A percentile compares a stretch with the other conserved stretches of the same genome.
Conservation (phyloP, 92 coral and sea anemone genomes). For the Phenganax subtilis region DNA sequence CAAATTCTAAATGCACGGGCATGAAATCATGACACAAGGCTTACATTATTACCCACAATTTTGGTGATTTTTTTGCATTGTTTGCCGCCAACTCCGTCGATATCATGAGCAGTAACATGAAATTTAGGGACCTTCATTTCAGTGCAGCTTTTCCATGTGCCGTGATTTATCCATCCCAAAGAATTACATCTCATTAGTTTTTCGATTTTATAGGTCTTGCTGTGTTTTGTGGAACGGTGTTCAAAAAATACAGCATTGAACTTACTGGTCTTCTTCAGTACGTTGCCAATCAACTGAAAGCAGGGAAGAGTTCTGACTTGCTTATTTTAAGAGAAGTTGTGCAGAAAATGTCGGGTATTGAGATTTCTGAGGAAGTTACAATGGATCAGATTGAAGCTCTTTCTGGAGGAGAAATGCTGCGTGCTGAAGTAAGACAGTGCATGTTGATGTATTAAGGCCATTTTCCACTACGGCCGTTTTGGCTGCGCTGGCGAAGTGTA, state of each 20-base stretch:
- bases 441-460: no score
- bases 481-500: no score
- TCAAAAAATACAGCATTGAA: slow-evolving; percentile 87
- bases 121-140: background rate
- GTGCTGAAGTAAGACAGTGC: slow-evolving; percentile 66
- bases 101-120: no score
- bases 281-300: slow-evolving; percentile 89
- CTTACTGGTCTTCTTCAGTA: slow-evolving; percentile 92
- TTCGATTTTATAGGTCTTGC: slow-evolving; percentile 63
- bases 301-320: slow-evolving; percentile 92
- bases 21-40: no score
- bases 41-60: no score
- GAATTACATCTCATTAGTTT: background rate
- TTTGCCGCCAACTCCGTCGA: no score
- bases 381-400: slow-evolving; percentile 87
- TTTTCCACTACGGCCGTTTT: no score
- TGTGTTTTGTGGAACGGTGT: slow-evolving; percentile 92
- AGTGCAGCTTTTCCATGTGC: background rate
- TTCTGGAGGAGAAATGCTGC: slow-evolving; percentile 90
- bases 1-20: no score
- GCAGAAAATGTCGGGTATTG: slow-evolving; percentile 97
- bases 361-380: slow-evolving; percentile 96
- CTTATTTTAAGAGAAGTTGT: slow-evolving; percentile 91
- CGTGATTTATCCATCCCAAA: no score
- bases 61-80: no score